phyloP scores from a whole-genome alignment of 2,888 invertebrate genomes.

The Drosophila neotestacea region DNA sequence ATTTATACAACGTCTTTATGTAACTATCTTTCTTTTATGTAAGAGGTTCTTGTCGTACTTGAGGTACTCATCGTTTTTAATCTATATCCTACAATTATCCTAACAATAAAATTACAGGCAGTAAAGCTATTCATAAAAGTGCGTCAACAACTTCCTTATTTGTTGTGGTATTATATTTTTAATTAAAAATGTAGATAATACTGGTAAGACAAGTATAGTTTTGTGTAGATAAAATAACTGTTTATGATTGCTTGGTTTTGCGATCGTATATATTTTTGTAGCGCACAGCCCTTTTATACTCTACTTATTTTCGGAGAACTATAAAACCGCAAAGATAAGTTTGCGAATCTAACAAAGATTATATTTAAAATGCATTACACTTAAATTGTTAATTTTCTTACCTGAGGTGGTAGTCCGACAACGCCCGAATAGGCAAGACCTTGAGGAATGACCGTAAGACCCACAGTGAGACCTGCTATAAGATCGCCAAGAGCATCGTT shows the following conservation, averaged over 20 bases:
- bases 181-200: background rate
- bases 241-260: background rate
- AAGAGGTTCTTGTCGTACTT: no score
- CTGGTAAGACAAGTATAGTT: background rate
- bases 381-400: slow-evolving; percentile 68
- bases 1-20: no score
- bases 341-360: background rate
- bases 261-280: background rate
- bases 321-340: slow-evolving; percentile 23
- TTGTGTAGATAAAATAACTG: background rate
- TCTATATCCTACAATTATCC: no score
- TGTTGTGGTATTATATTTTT: background rate
- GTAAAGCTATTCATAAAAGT: background rate
- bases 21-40: no score
- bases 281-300: slow-evolving; percentile 5
- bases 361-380: background rate
- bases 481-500: slow-evolving; percentile 93
- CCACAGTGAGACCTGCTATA: slow-evolving; percentile 97
- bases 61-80: no score
- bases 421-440: slow-evolving; percentile 93
- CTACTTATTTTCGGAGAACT: slow-evolving; percentile 3
- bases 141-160: background rate
- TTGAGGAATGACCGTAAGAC: slow-evolving; percentile 90
- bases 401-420: slow-evolving; percentile 91
- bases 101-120: no score